These are phyloP conservation scores for Corythornis madagascariensis DNA, from an alignment of 2,113 vertebrate species.

Conservation along the genomic window DNA sequence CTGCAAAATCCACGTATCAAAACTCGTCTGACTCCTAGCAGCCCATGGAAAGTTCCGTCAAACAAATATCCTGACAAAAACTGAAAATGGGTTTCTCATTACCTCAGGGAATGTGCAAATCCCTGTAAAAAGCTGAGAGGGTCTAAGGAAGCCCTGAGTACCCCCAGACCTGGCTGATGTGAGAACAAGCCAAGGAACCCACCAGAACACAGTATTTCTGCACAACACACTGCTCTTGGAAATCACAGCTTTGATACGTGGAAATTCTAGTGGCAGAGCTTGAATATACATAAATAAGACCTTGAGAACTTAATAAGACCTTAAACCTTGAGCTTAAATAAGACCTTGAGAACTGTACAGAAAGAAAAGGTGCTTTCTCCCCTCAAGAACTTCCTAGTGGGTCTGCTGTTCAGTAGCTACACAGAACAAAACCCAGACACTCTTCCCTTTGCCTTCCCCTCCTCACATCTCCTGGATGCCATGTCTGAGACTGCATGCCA, in stretches of 20 bases:
- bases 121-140: background rate
- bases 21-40: constrained; percentile 14
- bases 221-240: background rate
- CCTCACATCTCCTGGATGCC: background rate
- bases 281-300: background rate
- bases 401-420: background rate
- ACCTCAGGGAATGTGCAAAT: background rate
- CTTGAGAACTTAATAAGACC: background rate
- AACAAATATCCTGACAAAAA: background rate
- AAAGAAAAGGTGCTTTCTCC: background rate
- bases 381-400: background rate
- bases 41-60: background rate
- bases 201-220: background rate
- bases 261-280: background rate
- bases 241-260: background rate
- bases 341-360: background rate
- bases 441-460: background rate
- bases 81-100: background rate
- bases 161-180: background rate
- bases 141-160: background rate
- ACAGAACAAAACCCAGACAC: background rate
- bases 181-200: background rate
- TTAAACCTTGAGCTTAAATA: no score
- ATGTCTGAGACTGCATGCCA: background rate
- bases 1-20: constrained; percentile 37